Conservation (phyloP, 2,888 invertebrate species). For the Eupithecia tripunctaria region DNA sequence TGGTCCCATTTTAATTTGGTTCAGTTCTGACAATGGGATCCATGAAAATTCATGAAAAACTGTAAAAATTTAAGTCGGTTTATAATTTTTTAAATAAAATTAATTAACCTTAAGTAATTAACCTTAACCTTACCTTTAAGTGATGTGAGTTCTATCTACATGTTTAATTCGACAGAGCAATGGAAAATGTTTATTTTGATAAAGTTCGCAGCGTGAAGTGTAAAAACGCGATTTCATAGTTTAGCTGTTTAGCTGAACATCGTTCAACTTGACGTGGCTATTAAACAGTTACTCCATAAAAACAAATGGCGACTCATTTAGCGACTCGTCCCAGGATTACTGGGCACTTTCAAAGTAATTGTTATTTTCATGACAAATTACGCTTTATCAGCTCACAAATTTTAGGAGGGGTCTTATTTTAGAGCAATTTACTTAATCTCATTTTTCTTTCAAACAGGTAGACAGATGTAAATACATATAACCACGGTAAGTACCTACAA, state of each 20-base stretch:
- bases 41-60: too few relatives aligned
- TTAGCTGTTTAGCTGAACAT: slow-evolving; percentile 54
- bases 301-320: slow-evolving; percentile 65
- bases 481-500: not conserved
- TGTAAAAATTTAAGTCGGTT: too few relatives aligned
- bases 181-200: not conserved
- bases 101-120: too few relatives aligned
- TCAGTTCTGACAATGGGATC: too few relatives aligned
- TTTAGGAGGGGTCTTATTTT: slow-evolving; percentile 2
- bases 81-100: too few relatives aligned
- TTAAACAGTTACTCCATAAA: slow-evolving; percentile 64
- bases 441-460: not conserved
- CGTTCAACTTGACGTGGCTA: slow-evolving; percentile 47
- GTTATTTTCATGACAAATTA: slow-evolving; percentile 43
- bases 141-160: not conserved
- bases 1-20: too few relatives aligned
- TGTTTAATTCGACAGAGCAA: not conserved
- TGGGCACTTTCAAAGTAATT: slow-evolving; percentile 46
- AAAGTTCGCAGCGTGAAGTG: slow-evolving; percentile 39
- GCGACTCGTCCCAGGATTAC: slow-evolving; percentile 47
- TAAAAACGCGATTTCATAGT: slow-evolving; percentile 56
- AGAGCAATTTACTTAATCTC: not conserved
- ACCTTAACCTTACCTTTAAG: too few relatives aligned
- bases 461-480: not conserved
- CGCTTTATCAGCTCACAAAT: slow-evolving; percentile 22